These are phyloP conservation scores for Eurosta solidaginis DNA, from an alignment of 1,140 invertebrate species.

Conservation along the genomic window DNA sequence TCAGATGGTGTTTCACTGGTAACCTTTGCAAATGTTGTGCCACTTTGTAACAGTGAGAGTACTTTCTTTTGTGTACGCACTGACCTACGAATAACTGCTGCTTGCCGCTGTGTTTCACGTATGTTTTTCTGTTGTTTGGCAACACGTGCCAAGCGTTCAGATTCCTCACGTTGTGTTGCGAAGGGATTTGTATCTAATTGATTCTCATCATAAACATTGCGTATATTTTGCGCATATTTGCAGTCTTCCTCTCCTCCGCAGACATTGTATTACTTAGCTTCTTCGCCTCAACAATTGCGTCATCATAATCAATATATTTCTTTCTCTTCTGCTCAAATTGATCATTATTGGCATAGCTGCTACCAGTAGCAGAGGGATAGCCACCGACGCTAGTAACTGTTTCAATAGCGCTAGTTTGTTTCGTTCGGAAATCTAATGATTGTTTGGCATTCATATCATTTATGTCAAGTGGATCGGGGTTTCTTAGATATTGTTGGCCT, in stretches of 20 bases:
- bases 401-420: background rate
- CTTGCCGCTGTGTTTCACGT: constrained; percentile 65
- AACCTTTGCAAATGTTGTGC: constrained; percentile 53
- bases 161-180: constrained; percentile 90
- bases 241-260: constrained; percentile 65
- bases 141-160: constrained; percentile 81
- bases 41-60: constrained; percentile 70
- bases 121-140: constrained; percentile 82
- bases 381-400: too few species aligned
- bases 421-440: background rate
- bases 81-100: constrained; percentile 49
- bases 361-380: background rate
- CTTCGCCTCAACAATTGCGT: background rate
- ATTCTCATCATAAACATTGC: constrained; percentile 90
- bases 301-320: background rate
- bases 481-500: constrained; percentile 9
- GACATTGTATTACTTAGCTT: background rate
- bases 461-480: background rate
- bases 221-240: constrained; percentile 82
- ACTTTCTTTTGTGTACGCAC: constrained; percentile 71
- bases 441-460: constrained; percentile 1
- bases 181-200: constrained; percentile 89
- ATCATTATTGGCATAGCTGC: background rate
- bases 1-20: constrained; percentile 12
- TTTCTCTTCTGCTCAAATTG: background rate